phyloP scores from a whole-genome alignment of 1,140 invertebrate species.

The Drosophila nikananu region DNA sequence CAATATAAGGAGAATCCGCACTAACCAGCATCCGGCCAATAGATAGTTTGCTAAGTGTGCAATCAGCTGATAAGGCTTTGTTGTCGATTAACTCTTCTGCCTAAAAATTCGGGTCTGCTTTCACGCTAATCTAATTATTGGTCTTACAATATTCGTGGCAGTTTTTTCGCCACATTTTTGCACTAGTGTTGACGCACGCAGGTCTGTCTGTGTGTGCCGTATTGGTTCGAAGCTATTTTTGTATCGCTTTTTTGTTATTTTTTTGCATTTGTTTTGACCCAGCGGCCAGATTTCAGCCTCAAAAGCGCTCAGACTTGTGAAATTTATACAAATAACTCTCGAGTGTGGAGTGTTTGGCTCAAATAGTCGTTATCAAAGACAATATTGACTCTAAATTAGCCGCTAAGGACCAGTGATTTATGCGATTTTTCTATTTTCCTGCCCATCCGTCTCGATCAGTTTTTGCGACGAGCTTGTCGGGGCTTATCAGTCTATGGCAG shows the following conservation, averaged over 20 bases:
- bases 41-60: slow-evolving; percentile 1
- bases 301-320: slow-evolving; percentile 3
- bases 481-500: slow-evolving; percentile 18
- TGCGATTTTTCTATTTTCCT: background rate
- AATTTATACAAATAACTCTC: slow-evolving; percentile 5
- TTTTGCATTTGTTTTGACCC: slow-evolving; percentile 28
- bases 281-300: slow-evolving; percentile 10
- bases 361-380: slow-evolving; percentile 19
- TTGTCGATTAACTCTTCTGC: background rate
- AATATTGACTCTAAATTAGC: slow-evolving; percentile 39
- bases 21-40: background rate
- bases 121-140: slow-evolving; percentile 44
- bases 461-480: background rate
- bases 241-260: slow-evolving; percentile 21
- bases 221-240: slow-evolving; percentile 32
- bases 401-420: slow-evolving; percentile 31
- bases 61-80: slow-evolving; percentile 13
- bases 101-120: background rate
- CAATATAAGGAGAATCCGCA: slow-evolving; percentile 1
- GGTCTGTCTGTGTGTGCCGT: background rate
- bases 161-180: slow-evolving; percentile 33
- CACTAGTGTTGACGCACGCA: slow-evolving; percentile 11
- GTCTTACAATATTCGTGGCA: slow-evolving; percentile 43
- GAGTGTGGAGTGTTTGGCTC: slow-evolving; percentile 1
- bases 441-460: slow-evolving; percentile 28